Base-by-base conservation (phyloP, 2,113 vertebrate genomes). In the Oryzias curvinotus region DNA sequence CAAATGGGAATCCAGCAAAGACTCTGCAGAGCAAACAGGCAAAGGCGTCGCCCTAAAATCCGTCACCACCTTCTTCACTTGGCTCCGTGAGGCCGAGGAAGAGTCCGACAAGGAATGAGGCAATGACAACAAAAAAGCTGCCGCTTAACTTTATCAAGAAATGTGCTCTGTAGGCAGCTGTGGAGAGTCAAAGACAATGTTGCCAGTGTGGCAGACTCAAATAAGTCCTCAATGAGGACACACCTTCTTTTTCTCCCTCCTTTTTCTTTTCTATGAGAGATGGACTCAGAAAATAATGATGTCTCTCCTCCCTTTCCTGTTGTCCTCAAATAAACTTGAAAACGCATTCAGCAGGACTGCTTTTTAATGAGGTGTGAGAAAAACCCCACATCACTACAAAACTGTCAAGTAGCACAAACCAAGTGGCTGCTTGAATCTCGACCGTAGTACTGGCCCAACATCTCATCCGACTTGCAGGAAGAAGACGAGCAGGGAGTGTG, bases 41-140 rank as follows among this genome's bases (percentile, higher is more conserved):
- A 99, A 99, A 84, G 97, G 96, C 0, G 96, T 99, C 58, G 97
- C 97, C 59, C 93, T 98, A 59, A 99, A 98, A 76, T 98, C 97
- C 0, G 96, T 96, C 87, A 98, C 96, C 0, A 92, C 93, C 60
- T 98, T 99, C 89, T 99, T 98, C 91, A 97, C 93, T 80, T 98
- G 96, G 96, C 94, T 99, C 70, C 94, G 96, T 1, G 95, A 97
- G 89, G 95, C 95, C 0, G 94, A 94, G 76, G 95, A 98, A 0
- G 96, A 98, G 67, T 98, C 96, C 0, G 96, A 98, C 81, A 95
- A 96, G 91, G 97, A 96, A 73, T 97, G 91, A 85, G 94, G 54
- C 55, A 68, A 64, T 52, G 8, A 75, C 21, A 30, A 30, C 6
- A 30, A 30, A 36, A 36, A 67, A 70, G 43, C 65, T 65, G 65